Evolutionary conservation across 2,797 vertebrate species (phyloP).

Genomic region (Pangasius djambal): DNA sequence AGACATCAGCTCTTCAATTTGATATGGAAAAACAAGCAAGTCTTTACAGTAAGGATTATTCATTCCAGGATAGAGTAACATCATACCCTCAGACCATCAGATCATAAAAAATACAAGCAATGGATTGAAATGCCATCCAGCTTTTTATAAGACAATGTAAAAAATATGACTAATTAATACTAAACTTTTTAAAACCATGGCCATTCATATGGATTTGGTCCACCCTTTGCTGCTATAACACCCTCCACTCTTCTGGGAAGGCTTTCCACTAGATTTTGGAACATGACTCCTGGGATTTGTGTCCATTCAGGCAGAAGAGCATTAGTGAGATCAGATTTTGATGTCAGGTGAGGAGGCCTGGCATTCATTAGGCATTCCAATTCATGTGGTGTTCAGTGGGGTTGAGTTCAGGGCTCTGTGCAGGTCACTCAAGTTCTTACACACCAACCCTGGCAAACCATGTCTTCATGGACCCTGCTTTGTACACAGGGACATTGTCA

Average conservation of each 20-base stretch:
- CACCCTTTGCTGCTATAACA: not conserved
- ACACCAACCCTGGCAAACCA: not conserved
- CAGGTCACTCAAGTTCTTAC: not conserved
- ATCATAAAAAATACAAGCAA: not conserved
- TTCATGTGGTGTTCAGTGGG: not conserved
- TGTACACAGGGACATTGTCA: not conserved
- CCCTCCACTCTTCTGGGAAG: not conserved
- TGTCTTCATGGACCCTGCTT: not conserved
- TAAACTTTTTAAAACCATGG: not conserved
- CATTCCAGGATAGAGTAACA: not conserved
- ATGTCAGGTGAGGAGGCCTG: not conserved
- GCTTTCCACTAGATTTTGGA: not conserved
- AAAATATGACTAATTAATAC: not conserved
- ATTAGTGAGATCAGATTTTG: not conserved
- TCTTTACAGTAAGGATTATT: slow-evolving; percentile 4
- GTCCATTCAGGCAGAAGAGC: not conserved
- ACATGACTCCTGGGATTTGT: not conserved
- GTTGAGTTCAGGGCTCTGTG: not conserved
- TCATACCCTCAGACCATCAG: not conserved
- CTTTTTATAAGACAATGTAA: not conserved
- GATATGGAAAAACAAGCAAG: slow-evolving; percentile 9
- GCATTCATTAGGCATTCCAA: not conserved
- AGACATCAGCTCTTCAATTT: slow-evolving; percentile 6
- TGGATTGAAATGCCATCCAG: not conserved
- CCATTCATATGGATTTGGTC: not conserved